phyloP scores from a whole-genome alignment of 1,140 invertebrate species.

The Sipha flava region DNA sequence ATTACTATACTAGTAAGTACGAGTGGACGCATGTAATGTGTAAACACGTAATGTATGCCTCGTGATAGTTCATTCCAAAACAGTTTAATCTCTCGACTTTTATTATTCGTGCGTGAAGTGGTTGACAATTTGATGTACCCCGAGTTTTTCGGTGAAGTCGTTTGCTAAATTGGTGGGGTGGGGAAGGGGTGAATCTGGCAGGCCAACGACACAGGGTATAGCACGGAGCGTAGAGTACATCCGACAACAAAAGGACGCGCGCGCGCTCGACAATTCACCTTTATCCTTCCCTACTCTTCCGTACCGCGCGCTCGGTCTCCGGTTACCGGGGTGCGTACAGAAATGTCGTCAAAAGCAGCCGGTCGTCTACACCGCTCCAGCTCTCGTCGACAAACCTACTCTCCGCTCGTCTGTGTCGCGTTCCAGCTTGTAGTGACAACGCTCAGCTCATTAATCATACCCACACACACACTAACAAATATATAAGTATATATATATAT shows the following conservation, averaged over 20 bases:
- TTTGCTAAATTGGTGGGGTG: no score
- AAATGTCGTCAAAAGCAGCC: conserved; percentile 29
- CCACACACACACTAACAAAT: background rate
- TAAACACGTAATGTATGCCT: background rate
- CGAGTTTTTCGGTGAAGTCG: conserved; percentile 10
- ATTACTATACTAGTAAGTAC: no score
- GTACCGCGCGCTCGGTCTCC: background rate
- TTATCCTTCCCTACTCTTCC: background rate
- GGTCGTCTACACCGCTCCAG: background rate
- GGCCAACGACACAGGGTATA: no score
- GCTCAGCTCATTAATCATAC: conserved; percentile 19
- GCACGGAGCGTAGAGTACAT: background rate
- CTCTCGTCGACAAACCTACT: background rate
- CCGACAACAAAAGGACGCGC: conserved; percentile 8
- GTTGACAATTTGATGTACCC: conserved; percentile 12
- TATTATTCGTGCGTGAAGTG: conserved; percentile 15
- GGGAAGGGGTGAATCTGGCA: no score
- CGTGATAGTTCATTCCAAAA: no score
- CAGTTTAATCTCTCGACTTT: background rate
- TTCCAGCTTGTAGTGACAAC: conserved; percentile 29
- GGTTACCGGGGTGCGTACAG: background rate
- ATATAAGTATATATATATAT: background rate
- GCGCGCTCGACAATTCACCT: conserved; percentile 19
- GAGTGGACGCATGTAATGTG: no score
- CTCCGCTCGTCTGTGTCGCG: background rate